These are phyloP conservation scores for Wasmannia auropunctata DNA, from an alignment of 1,140 invertebrate species.

Conservation along the genomic window DNA sequence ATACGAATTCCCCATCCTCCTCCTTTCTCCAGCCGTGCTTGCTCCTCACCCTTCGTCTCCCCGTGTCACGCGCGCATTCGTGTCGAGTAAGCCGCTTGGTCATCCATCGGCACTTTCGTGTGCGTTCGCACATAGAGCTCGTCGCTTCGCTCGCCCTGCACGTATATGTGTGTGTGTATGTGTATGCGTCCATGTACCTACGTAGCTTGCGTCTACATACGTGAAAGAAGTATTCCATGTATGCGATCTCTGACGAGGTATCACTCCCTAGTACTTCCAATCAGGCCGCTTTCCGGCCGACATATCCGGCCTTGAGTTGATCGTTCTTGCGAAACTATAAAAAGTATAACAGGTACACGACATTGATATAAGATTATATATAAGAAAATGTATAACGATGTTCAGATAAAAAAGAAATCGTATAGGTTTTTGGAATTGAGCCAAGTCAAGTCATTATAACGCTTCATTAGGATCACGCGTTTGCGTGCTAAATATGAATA, in stretches of 20 bases:
- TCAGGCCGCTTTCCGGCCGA: neutral
- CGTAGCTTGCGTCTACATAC: neutral
- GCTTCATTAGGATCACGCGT: neutral
- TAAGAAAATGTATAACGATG: neutral
- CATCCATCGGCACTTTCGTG: constrained; percentile 54
- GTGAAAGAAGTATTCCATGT: constrained; percentile 17
- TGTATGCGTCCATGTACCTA: too few species aligned
- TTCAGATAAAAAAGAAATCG: neutral
- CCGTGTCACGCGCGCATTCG: constrained; percentile 57
- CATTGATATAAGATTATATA: neutral
- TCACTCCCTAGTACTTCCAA: neutral
- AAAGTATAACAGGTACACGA: neutral
- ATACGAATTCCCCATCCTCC: constrained; percentile 49
- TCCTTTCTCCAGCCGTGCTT: constrained; percentile 23
- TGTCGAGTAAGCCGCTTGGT: constrained; percentile 67
- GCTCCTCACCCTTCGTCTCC: constrained; percentile 20
- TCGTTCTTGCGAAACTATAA: too few species aligned
- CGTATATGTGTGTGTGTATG: too few species aligned
- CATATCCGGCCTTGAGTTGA: neutral
- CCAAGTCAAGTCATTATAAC: neutral
- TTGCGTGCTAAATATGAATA: neutral
- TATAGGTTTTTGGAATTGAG: neutral
- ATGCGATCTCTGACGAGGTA: neutral
- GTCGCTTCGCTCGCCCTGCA: constrained; percentile 8
- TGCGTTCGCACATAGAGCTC: constrained; percentile 43